phyloP scores from a whole-genome alignment of 2,888 invertebrate species.

The Hypercompe scribonia region DNA sequence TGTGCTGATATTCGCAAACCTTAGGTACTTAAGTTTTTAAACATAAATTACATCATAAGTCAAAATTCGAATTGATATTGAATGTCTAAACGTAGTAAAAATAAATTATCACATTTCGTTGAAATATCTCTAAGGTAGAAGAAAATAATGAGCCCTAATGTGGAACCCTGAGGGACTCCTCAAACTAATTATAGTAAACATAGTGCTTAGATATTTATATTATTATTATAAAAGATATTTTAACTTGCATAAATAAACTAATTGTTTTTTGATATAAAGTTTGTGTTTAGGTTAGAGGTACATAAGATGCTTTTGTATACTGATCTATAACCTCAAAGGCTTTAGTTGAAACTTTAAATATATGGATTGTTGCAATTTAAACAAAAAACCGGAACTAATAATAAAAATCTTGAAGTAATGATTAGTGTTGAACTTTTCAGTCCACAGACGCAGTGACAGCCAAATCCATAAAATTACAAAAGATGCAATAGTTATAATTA shows the following conservation, averaged over 20 bases:
- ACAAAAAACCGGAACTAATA: no score
- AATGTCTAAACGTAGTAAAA: neutral
- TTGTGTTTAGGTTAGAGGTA: neutral
- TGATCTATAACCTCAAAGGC: neutral
- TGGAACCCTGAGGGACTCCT: neutral
- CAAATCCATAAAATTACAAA: neutral
- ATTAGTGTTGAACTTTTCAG: neutral
- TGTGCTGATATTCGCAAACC: conserved; percentile 10
- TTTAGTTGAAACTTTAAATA: neutral
- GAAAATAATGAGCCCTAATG: conserved; percentile 1
- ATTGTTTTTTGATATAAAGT: neutral
- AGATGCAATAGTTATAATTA: neutral
- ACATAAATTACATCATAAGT: neutral
- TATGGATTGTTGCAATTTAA: neutral
- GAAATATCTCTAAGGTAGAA: neutral
- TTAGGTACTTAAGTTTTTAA: neutral
- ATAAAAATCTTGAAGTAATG: no score
- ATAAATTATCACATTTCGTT: neutral
- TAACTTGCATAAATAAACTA: neutral
- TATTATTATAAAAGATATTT: neutral
- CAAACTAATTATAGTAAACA: neutral
- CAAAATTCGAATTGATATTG: neutral
- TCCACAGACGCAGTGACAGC: neutral
- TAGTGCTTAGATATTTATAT: neutral
- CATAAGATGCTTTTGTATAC: neutral